Conservation (phyloP, 64 coral and sea anemone genomes). For the Actinia equina region DNA sequence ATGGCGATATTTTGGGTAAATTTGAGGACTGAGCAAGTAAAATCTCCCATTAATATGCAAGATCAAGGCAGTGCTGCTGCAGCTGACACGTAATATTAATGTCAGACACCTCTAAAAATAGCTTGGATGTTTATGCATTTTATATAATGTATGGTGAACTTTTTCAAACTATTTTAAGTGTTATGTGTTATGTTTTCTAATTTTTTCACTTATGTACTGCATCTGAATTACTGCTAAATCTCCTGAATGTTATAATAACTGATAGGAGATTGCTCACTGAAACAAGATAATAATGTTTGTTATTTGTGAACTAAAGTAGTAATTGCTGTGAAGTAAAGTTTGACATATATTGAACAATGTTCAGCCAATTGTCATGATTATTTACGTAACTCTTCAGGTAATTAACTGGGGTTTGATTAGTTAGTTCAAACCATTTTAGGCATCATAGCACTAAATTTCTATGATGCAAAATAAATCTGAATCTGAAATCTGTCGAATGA, state of each 20-base stretch:
- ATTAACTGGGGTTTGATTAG: too few species aligned
- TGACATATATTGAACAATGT: background rate
- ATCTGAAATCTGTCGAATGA: too few species aligned
- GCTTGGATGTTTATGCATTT: slow-evolving; percentile 1
- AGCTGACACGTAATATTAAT: background rate
- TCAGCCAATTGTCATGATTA: background rate
- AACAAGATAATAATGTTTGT: background rate
- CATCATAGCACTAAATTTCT: too few species aligned
- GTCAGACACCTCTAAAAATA: background rate
- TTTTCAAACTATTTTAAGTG: background rate
- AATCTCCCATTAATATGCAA: background rate
- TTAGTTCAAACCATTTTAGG: too few species aligned
- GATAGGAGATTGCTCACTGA: background rate
- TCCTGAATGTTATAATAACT: background rate
- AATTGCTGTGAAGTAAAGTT: background rate
- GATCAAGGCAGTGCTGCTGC: background rate
- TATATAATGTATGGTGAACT: background rate
- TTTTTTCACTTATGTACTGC: background rate
- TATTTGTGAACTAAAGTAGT: background rate
- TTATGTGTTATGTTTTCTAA: background rate
- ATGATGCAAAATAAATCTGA: too few species aligned
- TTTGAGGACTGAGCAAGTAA: slow-evolving; percentile 46
- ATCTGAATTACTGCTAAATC: background rate
- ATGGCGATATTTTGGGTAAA: slow-evolving; percentile 84
- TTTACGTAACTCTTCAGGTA: background rate